These are phyloP conservation scores for Lerista edwardsae DNA, from an alignment of 2,797 vertebrate genomes.

Conservation along the genomic window DNA sequence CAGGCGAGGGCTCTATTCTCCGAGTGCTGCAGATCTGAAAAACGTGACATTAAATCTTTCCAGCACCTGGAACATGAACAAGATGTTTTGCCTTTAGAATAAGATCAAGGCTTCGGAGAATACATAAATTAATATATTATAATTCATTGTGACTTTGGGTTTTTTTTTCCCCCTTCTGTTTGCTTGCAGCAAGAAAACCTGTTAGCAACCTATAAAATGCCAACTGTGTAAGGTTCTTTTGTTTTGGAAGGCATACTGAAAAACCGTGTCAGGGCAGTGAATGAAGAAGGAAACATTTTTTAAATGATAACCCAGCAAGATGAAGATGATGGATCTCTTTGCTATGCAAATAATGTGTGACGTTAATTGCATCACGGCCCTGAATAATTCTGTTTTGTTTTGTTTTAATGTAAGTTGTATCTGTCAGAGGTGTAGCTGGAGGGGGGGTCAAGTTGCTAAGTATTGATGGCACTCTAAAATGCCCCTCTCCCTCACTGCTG, in stretches of 20 bases:
- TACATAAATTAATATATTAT: not conserved
- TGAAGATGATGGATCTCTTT: not conserved
- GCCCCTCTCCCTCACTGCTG: no score
- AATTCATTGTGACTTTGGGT: not conserved
- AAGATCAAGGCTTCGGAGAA: not conserved
- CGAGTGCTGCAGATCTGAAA: not conserved
- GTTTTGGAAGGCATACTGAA: not conserved
- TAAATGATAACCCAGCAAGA: not conserved
- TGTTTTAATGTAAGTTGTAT: no score
- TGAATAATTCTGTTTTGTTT: no score
- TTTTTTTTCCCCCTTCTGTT: rapidly evolving
- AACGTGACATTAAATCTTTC: not conserved
- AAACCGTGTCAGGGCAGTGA: not conserved
- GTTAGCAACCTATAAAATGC: not conserved
- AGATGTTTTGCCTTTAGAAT: not conserved
- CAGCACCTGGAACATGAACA: not conserved
- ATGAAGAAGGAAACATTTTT: not conserved
- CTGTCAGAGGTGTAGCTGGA: no score
- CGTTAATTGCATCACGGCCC: no score
- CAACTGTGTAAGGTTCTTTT: not conserved
- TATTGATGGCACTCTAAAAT: no score
- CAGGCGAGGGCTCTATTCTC: not conserved
- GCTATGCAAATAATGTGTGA: no score
- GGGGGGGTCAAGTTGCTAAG: no score
- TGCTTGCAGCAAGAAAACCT: not conserved